Conservation (phyloP, 2,113 vertebrate genomes). For the Hoplias malabaricus region DNA sequence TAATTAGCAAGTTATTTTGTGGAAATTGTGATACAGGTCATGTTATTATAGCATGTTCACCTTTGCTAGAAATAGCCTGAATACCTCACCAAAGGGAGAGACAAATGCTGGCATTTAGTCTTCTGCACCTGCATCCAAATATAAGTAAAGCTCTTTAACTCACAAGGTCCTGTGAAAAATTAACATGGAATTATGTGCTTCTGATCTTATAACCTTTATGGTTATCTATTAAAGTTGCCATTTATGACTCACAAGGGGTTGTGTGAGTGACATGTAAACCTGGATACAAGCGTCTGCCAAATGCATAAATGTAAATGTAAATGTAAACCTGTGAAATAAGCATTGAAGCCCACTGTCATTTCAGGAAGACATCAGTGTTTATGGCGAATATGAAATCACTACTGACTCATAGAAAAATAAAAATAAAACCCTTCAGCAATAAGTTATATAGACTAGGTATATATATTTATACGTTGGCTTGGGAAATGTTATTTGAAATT, state of each 20-base stretch:
- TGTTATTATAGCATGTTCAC: neutral
- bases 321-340: too few relatives aligned
- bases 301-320: too few relatives aligned
- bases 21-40: neutral
- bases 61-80: neutral
- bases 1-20: neutral
- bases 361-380: neutral
- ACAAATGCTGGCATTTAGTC: neutral
- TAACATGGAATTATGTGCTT: neutral
- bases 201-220: neutral
- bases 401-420: neutral
- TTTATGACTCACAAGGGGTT: neutral
- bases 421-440: too few relatives aligned
- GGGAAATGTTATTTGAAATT: conserved; percentile 23
- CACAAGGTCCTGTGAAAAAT: neutral
- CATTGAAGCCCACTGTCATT: neutral
- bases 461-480: neutral
- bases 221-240: neutral
- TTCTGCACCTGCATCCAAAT: neutral
- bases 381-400: neutral
- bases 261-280: neutral
- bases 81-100: neutral
- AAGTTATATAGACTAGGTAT: too few relatives aligned
- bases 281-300: neutral
- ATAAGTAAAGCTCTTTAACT: neutral